Conservation (phyloP, 2,113 vertebrate genomes). For the Bostrychus sinensis region DNA sequence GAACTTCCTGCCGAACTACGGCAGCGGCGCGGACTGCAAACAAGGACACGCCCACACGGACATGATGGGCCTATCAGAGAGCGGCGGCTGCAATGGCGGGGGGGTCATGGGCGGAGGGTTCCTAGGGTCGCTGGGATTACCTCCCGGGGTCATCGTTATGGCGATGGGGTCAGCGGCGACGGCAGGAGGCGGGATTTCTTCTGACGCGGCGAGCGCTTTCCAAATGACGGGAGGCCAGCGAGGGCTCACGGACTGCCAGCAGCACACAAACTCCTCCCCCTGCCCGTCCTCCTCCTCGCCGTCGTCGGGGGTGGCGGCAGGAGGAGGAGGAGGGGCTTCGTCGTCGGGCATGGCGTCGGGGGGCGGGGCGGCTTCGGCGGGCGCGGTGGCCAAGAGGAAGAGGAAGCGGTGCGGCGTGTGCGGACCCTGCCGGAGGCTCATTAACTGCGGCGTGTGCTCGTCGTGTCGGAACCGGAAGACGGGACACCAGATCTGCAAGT, state of each 20-base stretch:
- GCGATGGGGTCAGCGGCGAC: conserved; percentile 83
- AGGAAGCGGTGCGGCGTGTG: conserved; percentile 94
- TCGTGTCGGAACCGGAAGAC: conserved; percentile 97
- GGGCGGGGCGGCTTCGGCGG: conserved; percentile 50
- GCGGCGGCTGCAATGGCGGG: conserved; percentile 82
- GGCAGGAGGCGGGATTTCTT: conserved; percentile 70
- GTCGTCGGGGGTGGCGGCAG: conserved; percentile 61
- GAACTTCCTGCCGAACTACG: conserved; percentile 85
- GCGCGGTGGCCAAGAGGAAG: conserved; percentile 87
- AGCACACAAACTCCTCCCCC: conserved; percentile 81
- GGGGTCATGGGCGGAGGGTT: conserved; percentile 88
- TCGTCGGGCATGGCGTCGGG: conserved; percentile 41
- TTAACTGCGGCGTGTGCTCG: conserved; percentile 97
- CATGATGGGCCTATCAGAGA: conserved; percentile 72
- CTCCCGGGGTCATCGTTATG: conserved; percentile 95
- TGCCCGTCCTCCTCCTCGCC: conserved; percentile 76
- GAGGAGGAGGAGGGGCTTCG: conserved; percentile 51
- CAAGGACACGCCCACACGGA: conserved; percentile 81
- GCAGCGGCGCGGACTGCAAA: conserved; percentile 87
- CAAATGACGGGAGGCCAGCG: conserved; percentile 85
- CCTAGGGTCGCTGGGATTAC: conserved; percentile 89
- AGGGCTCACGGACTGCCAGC: conserved; percentile 89
- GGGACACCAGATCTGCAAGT: conserved; percentile 98
- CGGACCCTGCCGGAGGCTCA: conserved; percentile 92
- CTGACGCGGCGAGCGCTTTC: conserved; percentile 87